phyloP scores from a whole-genome alignment of 2,888 invertebrate species.

The Lepidocyrtinus sp. region DNA sequence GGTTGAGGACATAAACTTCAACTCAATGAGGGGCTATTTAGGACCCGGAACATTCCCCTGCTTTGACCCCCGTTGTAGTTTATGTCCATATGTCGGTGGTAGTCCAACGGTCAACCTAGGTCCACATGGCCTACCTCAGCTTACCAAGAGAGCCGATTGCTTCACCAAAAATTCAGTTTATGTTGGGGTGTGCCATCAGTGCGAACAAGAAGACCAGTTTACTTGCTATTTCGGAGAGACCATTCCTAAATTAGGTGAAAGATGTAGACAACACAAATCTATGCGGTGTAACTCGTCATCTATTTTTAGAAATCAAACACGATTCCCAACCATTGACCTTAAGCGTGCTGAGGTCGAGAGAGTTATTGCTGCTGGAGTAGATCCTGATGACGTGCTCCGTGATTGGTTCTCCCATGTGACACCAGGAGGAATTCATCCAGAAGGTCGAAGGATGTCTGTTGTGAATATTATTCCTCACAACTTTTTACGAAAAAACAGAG shows the following conservation, averaged over 20 bases:
- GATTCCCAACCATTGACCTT: constrained; percentile 16
- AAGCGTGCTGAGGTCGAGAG: constrained; percentile 20
- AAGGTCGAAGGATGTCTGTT: constrained; percentile 20
- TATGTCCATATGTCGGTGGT: constrained; percentile 11
- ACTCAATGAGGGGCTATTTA: constrained; percentile 19
- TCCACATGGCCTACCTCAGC: constrained; percentile 19
- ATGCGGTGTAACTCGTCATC: not conserved
- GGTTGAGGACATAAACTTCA: constrained; percentile 15
- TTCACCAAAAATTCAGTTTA: constrained; percentile 15
- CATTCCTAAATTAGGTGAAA: not conserved
- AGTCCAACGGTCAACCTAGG: constrained; percentile 24
- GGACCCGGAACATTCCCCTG: constrained; percentile 26
- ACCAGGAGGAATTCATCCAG: constrained; percentile 22
- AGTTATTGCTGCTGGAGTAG: constrained; percentile 19
- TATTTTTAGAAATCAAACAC: not conserved
- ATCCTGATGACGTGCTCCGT: constrained; percentile 15
- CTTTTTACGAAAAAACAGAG: constrained; percentile 23
- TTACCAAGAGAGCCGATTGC: constrained; percentile 29
- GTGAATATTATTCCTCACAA: constrained; percentile 11
- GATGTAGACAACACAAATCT: not conserved
- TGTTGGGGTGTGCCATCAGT: constrained; percentile 6
- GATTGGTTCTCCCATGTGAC: constrained; percentile 30
- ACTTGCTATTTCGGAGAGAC: constrained; percentile 22
- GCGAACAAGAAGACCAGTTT: constrained; percentile 15
- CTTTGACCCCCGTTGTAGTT: not conserved